These are phyloP conservation scores for Allygus modestus DNA, from an alignment of 2,888 invertebrate species.

Conservation along the genomic window DNA sequence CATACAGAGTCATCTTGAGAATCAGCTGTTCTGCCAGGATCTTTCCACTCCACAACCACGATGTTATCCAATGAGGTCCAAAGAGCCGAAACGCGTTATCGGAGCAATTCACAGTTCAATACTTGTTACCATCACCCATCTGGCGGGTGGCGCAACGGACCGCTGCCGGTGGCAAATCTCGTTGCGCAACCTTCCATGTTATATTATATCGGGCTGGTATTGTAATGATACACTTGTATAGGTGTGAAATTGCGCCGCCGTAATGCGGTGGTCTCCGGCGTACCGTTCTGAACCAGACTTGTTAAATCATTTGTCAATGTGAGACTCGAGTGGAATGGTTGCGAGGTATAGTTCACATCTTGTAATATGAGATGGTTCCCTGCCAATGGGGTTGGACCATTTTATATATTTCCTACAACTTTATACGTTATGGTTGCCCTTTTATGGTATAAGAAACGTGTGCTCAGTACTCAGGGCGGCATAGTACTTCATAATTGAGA, in stretches of 20 bases:
- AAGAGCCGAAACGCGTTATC: not conserved
- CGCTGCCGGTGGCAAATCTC: not conserved
- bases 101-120: constrained; percentile 24
- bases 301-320: not conserved
- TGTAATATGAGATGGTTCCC: too few species aligned
- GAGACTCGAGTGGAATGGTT: not conserved
- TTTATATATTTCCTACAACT: too few species aligned
- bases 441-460: too few species aligned
- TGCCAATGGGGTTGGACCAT: too few species aligned
- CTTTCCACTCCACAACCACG: not conserved
- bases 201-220: constrained; percentile 32
- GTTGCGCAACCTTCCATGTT: constrained; percentile 13
- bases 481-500: too few species aligned
- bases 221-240: constrained; percentile 43
- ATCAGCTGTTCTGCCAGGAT: too few species aligned
- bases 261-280: not conserved
- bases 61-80: not conserved
- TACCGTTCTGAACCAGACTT: not conserved
- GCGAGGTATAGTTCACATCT: too few species aligned
- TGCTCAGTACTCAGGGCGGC: too few species aligned
- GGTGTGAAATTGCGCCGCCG: constrained; percentile 16
- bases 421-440: too few species aligned
- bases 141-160: constrained; percentile 12
- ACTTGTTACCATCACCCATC: not conserved
- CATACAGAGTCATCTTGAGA: too few species aligned